Percentiles rank a stretch among this genome's conserved stretches.
These are phyloP conservation scores for Ruditapes philippinarum DNA, from an alignment of 1,140 invertebrate genomes.

Conservation along the genomic window DNA sequence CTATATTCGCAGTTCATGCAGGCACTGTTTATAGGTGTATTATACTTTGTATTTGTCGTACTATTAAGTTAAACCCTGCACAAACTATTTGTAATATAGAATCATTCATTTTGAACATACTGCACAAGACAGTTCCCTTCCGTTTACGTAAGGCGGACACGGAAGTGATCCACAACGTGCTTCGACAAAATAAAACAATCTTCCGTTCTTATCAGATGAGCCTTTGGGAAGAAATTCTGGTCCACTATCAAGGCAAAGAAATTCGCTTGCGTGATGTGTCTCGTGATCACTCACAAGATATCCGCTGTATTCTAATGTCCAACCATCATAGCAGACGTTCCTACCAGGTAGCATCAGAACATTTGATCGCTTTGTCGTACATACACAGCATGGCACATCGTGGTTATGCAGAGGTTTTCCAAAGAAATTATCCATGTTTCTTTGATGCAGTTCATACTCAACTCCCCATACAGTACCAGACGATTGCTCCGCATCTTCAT, in stretches of 20 bases:
- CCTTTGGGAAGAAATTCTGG: slow-evolving; percentile 47
- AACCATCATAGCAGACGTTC: slow-evolving; percentile 50
- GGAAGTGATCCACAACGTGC: slow-evolving; percentile 59
- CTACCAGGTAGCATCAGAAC: slow-evolving; percentile 67
- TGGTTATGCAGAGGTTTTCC: not conserved
- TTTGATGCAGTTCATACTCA: not conserved
- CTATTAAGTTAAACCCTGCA: no score
- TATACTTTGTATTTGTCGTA: no score
- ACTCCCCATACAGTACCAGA: not conserved
- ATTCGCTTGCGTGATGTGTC: slow-evolving; percentile 31
- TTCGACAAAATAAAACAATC: slow-evolving; percentile 66
- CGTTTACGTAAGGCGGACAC: slow-evolving; percentile 69
- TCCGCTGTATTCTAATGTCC: slow-evolving; percentile 68
- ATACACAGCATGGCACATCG: slow-evolving; percentile 67
- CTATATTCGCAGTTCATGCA: no score
- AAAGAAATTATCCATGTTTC: not conserved
- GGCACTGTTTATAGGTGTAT: no score
- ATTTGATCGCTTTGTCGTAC: slow-evolving; percentile 32
- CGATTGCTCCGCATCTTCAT: not conserved
- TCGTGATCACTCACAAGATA: slow-evolving; percentile 58
- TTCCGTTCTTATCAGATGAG: slow-evolving; percentile 31
- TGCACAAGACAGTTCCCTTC: slow-evolving; percentile 70
- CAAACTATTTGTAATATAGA: not conserved
- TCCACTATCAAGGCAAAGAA: slow-evolving; percentile 66
- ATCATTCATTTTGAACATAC: slow-evolving; percentile 69